These are phyloP conservation scores for Herminia tarsipennalis DNA, from an alignment of 2,888 invertebrate genomes.

Conservation along the genomic window DNA sequence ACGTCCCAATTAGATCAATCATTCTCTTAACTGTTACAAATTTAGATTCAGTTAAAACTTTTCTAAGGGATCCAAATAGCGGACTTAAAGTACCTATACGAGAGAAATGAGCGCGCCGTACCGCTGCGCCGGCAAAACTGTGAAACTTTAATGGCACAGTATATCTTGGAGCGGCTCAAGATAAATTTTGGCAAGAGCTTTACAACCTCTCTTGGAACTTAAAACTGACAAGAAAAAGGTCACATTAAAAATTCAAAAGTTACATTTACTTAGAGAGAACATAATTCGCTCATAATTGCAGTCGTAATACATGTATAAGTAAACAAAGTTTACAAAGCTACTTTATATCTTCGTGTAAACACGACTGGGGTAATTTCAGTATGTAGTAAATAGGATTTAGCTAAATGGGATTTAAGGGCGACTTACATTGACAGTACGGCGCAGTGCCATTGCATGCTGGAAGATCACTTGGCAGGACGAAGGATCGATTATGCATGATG, in stretches of 20 bases:
- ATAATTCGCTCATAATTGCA: constrained; percentile 2
- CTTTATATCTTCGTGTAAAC: constrained; percentile 2
- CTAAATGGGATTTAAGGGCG: constrained; percentile 29
- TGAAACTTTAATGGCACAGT: constrained; percentile 68
- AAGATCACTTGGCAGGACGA: no score
- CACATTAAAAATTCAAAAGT: constrained; percentile 45
- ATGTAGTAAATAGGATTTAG: background rate
- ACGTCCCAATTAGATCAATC: constrained; percentile 50
- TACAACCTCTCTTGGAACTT: constrained; percentile 37
- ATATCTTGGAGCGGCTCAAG: constrained; percentile 51
- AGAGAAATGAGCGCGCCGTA: constrained; percentile 35
- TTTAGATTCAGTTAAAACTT: constrained; percentile 59
- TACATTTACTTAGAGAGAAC: constrained; percentile 5
- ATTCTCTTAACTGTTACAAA: constrained; percentile 50
- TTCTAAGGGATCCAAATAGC: constrained; percentile 50
- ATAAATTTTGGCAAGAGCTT: constrained; percentile 57
- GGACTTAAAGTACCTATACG: constrained; percentile 50
- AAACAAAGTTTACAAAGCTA: constrained; percentile 3
- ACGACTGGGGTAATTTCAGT: constrained; percentile 10
- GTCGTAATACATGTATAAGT: background rate
- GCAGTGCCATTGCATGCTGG: no score
- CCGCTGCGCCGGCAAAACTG: constrained; percentile 39
- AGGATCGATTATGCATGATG: no score
- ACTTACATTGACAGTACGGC: no score
- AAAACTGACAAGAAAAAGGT: constrained; percentile 43